Conservation (phyloP, 2,113 vertebrate genomes). For the Gymnogyps californianus region DNA sequence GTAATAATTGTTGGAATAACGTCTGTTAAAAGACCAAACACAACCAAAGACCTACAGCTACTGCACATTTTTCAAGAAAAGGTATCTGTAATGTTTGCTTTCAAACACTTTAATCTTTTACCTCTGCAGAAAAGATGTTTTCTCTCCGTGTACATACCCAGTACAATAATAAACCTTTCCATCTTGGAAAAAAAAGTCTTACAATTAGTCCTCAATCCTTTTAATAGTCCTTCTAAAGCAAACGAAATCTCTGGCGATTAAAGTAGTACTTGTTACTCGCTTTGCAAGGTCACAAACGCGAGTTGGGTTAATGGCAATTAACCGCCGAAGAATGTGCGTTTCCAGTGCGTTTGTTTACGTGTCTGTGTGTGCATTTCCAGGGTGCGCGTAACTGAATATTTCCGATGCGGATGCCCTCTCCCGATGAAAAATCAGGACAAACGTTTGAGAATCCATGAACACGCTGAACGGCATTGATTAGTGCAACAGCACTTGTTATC, state of each 20-base stretch:
- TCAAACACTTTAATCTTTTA: neutral
- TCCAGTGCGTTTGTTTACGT: neutral
- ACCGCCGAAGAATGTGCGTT: neutral
- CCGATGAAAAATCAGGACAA: neutral
- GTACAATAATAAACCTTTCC: neutral
- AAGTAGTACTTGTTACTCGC: neutral
- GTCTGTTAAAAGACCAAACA: neutral
- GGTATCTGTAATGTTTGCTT: neutral
- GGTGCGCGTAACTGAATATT: fast-evolving
- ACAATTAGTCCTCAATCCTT: neutral
- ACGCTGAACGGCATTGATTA: neutral
- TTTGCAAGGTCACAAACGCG: neutral
- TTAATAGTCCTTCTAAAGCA: neutral
- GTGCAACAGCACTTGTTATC: neutral
- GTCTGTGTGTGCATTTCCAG: neutral
- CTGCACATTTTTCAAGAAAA: neutral
- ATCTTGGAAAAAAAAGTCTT: neutral
- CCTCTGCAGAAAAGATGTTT: neutral
- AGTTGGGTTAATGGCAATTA: neutral
- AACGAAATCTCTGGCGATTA: neutral
- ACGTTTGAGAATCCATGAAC: neutral
- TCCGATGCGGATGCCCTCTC: neutral
- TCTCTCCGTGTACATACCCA: fast-evolving
- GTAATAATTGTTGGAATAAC: neutral
- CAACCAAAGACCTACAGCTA: neutral